These are phyloP conservation scores for Antheraea assamensis DNA, from an alignment of 2,888 invertebrate species.

Conservation along the genomic window DNA sequence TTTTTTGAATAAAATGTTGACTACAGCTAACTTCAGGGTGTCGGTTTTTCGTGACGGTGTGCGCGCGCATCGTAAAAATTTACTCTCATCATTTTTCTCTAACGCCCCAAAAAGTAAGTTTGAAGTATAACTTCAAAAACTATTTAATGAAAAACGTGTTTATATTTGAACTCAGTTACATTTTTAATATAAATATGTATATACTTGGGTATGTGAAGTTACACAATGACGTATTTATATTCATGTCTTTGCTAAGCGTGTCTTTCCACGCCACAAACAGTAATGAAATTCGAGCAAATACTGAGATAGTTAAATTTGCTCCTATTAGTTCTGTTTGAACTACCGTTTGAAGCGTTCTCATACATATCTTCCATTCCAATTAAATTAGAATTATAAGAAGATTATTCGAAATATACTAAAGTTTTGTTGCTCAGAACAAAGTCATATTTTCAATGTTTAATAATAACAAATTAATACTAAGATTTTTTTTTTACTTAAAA, in stretches of 20 bases:
- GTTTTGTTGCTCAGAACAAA: neutral
- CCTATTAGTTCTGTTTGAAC: conserved; percentile 57
- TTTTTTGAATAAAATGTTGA: too few species aligned
- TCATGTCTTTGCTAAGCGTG: neutral
- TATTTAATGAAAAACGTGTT: neutral
- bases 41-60: too few species aligned
- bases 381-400: neutral
- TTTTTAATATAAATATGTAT: neutral
- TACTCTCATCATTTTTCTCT: too few species aligned
- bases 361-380: neutral
- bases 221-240: neutral
- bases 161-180: neutral
- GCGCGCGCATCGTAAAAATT: too few species aligned
- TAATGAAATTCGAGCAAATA: conserved; percentile 54
- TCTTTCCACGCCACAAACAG: neutral
- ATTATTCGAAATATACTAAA: neutral
- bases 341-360: neutral
- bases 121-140: too few species aligned
- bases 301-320: conserved; percentile 67
- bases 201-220: neutral
- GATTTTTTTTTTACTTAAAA: neutral
- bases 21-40: too few species aligned
- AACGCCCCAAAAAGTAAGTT: too few species aligned
- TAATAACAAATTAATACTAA: neutral
- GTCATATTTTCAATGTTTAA: neutral